Evolutionary conservation across 2,113 vertebrate species (phyloP), one percentile per base, ranked within the genome.

Genomic region (Syngnathus scovelli): DNA sequence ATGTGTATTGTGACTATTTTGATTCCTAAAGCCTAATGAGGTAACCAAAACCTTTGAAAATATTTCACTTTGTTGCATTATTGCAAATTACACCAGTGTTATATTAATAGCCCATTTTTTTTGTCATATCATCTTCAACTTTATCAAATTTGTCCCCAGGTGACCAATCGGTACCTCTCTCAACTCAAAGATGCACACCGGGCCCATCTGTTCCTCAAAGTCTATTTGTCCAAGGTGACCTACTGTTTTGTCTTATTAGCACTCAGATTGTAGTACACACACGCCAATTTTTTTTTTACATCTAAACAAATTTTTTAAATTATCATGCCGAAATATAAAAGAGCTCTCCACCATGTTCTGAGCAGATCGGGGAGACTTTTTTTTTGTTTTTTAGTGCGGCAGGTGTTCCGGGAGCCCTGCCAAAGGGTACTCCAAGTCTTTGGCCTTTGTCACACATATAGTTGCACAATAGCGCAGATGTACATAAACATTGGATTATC

Each of bases 171-270:
- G 8, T 99, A 99, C 71, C 83, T 99, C 71, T 97, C 96, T 0
- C 97, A 98, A 86, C 83, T 99, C 71, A 99, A 96, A 69, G 97
- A 98, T 0, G 94, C 94, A 0, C 96, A 98, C 86, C 91, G 79
- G 78, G 81, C 84, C 6, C 97, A 99, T 18, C 95, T 96, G 0
- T 99, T 97, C 86, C 93, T 98, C 61, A 95, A 90, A 86, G 96
- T 98, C 64, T 98, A 96, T 73, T 91, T 95, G 65, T 82, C 92
- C 38, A 99, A 98, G 96, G 96, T 98, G 78, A 82, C 19, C 7
- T 1, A 12, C 23, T 12, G 9, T 10, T 15, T 60, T 60, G 16
- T 13, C 37, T 60, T 44, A 33, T 27, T 41, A 60, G 37, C 18
- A 19, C 36, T 38, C 9, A 18, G 13, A 18, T 59, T 37, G 16